Conservation (phyloP, 2,888 invertebrate species). For the Dromius quadrimaculatus region DNA sequence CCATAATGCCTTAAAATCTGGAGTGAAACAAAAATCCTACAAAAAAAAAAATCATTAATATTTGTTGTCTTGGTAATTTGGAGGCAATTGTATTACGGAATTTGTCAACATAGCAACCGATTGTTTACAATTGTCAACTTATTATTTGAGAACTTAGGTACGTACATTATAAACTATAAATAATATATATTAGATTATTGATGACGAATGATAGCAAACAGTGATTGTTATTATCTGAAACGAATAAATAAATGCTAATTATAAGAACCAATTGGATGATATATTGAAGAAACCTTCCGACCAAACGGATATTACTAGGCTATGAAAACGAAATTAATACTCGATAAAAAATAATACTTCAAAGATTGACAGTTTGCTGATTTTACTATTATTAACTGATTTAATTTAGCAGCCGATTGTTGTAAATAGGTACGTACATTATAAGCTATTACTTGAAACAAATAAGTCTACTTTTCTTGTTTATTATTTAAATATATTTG, state of each 20-base stretch:
- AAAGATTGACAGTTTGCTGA: too few relatives aligned
- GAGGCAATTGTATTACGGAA: neutral
- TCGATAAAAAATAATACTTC: too few relatives aligned
- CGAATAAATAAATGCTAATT: conserved; percentile 47
- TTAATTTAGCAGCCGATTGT: too few relatives aligned
- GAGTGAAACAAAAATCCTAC: conserved; percentile 21
- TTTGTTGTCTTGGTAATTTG: conserved; percentile 7
- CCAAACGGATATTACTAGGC: too few relatives aligned
- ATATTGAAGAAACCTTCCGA: too few relatives aligned
- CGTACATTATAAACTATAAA: conserved; percentile 44
- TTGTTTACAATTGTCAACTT: neutral
- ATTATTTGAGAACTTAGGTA: conserved; percentile 35
- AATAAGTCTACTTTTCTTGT: neutral
- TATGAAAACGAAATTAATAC: too few relatives aligned
- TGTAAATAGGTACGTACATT: too few relatives aligned
- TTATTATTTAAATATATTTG: neutral
- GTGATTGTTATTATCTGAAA: conserved; percentile 48
- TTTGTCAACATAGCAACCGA: neutral
- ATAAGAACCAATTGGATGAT: neutral
- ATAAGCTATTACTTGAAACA: too few relatives aligned
- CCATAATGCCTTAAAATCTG: conserved; percentile 46
- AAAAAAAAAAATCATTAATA: conserved; percentile 1
- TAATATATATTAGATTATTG: conserved; percentile 39
- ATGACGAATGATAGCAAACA: conserved; percentile 42
- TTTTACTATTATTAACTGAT: too few relatives aligned